Evolutionary conservation across 2,888 invertebrate species (phyloP), one percentile per base, ranked within the genome.

Genomic region (Galerucella nymphaeae): DNA sequence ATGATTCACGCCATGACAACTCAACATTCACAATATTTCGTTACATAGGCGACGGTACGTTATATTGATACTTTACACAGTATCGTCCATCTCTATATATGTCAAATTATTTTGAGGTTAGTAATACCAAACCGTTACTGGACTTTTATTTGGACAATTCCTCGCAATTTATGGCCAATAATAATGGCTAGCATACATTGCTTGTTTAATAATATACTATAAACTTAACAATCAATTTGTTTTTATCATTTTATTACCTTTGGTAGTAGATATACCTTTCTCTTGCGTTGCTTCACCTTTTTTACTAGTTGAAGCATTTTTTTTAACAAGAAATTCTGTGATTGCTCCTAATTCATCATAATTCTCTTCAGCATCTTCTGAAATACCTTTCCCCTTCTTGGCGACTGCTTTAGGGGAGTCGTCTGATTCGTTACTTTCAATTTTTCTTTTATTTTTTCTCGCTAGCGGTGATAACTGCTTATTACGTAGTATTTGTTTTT

Each of bases 401-500:
- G 14, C 10, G 5, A 18, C 41, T 18, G 16, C 16, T 55, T 61
- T 41, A 13, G 13, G n/a, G 5, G 13, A 3, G 10, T 73, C 65
- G 10, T 50, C 18, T 55, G 57, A 38, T 38, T 50, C 53, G 0
- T n/a, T 10, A 18, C 9, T 42, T 10, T 70, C 58, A 13, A 11
- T 55, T 65, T 55, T 63, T 58, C 68, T 58, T 50, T 70, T 53
- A 10, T 73, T 45, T 13, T 58, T 67, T 67, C 58, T 69, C n/a
- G 16, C 48, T 42, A 2, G 18, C 30, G 41, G 55, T n/a, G 23
- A 61, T 16, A 64, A 18, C 50, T 65, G 61, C 50, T 42, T 45
- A 38, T 59, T 71, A 16, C 41, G 38, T 18, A 66, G 59, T 10
- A 69, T 8, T 62, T 77, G 70, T 48, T 75, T 71, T 67, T 80